Conservation (phyloP, 2,888 invertebrate species). For the Dynastes grantii region DNA sequence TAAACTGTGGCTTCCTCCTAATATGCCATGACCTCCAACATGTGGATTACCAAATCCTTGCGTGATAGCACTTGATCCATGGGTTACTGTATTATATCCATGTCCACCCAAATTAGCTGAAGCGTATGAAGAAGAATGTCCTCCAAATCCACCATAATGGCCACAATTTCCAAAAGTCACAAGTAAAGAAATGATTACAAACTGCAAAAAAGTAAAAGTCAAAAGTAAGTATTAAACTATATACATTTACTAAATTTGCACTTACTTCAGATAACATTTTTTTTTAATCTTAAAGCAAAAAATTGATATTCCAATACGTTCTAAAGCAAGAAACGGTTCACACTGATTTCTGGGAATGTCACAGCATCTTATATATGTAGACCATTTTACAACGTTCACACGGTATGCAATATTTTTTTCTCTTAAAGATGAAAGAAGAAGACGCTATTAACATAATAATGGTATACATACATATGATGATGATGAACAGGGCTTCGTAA, state of each 20-base stretch:
- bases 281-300: not conserved
- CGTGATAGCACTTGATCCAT: slow-evolving; percentile 49
- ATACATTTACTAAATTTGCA: not conserved
- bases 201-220: not conserved
- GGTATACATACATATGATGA: not conserved
- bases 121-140: slow-evolving; percentile 49
- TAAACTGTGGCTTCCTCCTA: slow-evolving; percentile 22
- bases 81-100: slow-evolving; percentile 48
- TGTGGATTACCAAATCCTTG: slow-evolving; percentile 44
- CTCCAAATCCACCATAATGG: slow-evolving; percentile 46
- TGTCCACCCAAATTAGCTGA: slow-evolving; percentile 52
- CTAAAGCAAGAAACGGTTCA: not conserved
- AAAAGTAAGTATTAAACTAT: not conserved
- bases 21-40: slow-evolving; percentile 16
- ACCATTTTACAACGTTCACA: slow-evolving; percentile 13
- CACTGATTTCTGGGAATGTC: not conserved
- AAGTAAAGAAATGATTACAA: slow-evolving; percentile 28
- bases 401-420: slow-evolving; percentile 5
- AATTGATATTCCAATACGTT: not conserved
- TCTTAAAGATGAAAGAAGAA: slow-evolving; percentile 10
- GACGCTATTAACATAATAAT: slow-evolving; percentile 26
- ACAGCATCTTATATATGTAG: slow-evolving; percentile 18
- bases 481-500: slow-evolving; percentile 14
- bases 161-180: slow-evolving; percentile 32
- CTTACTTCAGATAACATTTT: slow-evolving; percentile 20